These are phyloP conservation scores for Morphnarchus princeps DNA, from an alignment of 2,113 vertebrate genomes.

Conservation along the genomic window DNA sequence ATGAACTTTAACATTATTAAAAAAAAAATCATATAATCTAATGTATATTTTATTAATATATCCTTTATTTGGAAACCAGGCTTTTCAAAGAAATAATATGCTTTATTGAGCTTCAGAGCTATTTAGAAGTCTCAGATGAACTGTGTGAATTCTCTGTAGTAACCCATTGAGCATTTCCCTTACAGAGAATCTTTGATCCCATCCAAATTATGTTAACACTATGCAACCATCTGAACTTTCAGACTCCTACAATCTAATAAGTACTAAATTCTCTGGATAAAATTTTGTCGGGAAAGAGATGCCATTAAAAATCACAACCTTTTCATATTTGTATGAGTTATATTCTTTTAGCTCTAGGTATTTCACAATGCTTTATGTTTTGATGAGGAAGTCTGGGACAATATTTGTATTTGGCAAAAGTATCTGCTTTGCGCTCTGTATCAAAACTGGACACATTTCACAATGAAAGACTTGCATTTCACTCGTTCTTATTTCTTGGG, in stretches of 20 bases:
- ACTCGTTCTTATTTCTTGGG: background rate
- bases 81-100: background rate
- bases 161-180: background rate
- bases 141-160: background rate
- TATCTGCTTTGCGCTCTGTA: background rate
- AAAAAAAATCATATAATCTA: background rate
- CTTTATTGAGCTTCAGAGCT: background rate
- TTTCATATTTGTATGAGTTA: background rate
- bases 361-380: background rate
- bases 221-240: background rate
- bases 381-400: background rate
- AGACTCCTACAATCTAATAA: background rate
- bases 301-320: background rate
- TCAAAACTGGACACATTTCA: background rate
- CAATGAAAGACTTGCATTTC: background rate
- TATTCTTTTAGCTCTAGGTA: background rate
- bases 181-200: background rate
- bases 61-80: background rate
- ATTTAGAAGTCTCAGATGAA: background rate
- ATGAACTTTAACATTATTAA: background rate
- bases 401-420: background rate
- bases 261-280: background rate
- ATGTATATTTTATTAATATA: background rate
- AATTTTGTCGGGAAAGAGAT: background rate
- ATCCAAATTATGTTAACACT: background rate